Evolutionary conservation across 2,888 invertebrate genomes (phyloP).

Genomic region (Dascillus cervinus): DNA sequence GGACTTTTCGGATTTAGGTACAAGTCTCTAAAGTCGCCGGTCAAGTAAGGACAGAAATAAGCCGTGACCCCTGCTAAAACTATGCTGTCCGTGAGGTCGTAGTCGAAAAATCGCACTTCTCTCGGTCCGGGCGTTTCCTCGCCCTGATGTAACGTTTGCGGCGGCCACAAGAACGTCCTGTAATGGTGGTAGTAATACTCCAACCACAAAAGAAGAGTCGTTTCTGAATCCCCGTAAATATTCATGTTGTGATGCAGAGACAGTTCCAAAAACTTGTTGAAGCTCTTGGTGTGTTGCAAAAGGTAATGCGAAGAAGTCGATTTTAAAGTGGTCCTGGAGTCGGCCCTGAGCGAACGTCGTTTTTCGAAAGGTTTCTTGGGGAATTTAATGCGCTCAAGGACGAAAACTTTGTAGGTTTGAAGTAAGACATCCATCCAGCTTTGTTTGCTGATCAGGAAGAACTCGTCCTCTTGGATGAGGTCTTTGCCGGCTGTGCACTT

Average conservation of each 20-base stretch:
- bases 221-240: constrained; percentile 22
- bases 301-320: not conserved
- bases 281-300: too few species aligned
- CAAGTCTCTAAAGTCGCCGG: constrained; percentile 41
- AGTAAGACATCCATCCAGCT: constrained; percentile 56
- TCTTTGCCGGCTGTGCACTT: too few species aligned
- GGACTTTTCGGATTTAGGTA: constrained; percentile 38
- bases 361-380: too few species aligned
- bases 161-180: constrained; percentile 40
- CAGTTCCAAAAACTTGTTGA: not conserved
- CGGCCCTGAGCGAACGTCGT: not conserved
- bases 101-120: constrained; percentile 42
- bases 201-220: constrained; percentile 40
- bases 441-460: constrained; percentile 34
- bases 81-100: constrained; percentile 49
- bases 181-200: constrained; percentile 36
- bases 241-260: constrained; percentile 1
- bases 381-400: constrained; percentile 42
- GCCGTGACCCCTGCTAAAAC: constrained; percentile 49
- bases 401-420: constrained; percentile 53
- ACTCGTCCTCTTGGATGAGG: too few species aligned
- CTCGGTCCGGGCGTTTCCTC: constrained; percentile 28
- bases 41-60: constrained; percentile 53
- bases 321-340: not conserved
- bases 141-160: constrained; percentile 42